A percentile compares a stretch with the other conserved stretches of the same genome.
phyloP scores from a whole-genome alignment of 2,113 vertebrate species.

The Ptyas mucosa region DNA sequence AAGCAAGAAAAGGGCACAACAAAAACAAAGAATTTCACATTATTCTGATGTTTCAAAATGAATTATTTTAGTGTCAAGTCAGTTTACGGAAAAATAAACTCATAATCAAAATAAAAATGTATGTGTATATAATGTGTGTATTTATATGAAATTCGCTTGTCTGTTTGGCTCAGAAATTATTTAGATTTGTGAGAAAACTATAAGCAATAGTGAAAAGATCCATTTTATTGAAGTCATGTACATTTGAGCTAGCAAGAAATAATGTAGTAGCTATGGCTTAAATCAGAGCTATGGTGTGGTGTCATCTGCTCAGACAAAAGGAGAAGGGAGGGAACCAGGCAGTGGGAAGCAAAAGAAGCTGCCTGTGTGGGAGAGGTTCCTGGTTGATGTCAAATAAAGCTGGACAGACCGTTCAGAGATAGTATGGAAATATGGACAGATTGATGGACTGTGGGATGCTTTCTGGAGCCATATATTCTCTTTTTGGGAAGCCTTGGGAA shows the following conservation, averaged over 20 bases:
- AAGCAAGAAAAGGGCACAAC: background rate
- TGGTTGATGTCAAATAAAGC: background rate
- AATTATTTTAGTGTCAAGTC: background rate
- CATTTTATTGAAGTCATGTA: conserved; percentile 32
- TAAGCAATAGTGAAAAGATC: conserved; percentile 14
- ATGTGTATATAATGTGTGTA: background rate
- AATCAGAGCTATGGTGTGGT: background rate
- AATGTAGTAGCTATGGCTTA: conserved; percentile 1
- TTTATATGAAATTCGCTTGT: conserved; percentile 5
- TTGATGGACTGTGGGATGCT: conserved; percentile 11
- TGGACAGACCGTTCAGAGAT: background rate
- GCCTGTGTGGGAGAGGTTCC: conserved; percentile 7
- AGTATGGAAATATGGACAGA: conserved; percentile 11
- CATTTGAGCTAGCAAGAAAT: conserved; percentile 32
- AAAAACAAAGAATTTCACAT: conserved; percentile 15
- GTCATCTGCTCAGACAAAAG: background rate
- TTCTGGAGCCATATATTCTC: conserved; percentile 15
- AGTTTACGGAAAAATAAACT: conserved; percentile 37
- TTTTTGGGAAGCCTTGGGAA: background rate
- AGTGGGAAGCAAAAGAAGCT: background rate
- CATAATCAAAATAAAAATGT: conserved; percentile 6
- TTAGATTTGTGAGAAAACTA: background rate
- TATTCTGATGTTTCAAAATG: conserved; percentile 15
- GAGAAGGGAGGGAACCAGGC: background rate
- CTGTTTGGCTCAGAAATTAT: background rate